Percentiles rank a stretch among this genome's conserved stretches.
Evolutionary conservation across 2,888 invertebrate genomes (phyloP).

Genomic region (Plebejus argus): DNA sequence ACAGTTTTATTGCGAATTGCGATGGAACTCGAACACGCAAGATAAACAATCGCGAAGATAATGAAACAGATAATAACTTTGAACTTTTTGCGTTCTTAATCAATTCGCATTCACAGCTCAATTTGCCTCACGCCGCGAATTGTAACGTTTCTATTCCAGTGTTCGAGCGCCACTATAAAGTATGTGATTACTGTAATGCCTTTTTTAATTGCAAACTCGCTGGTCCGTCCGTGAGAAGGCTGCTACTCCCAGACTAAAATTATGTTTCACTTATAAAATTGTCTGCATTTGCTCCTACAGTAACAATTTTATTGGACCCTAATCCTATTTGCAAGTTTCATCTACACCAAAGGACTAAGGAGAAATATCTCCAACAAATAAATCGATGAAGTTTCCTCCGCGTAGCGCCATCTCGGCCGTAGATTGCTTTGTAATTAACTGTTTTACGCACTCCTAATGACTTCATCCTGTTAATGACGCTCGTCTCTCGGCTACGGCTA

Average conservation of each 20-base stretch:
- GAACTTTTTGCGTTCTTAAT: constrained; percentile 56
- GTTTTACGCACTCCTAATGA: constrained; percentile 77
- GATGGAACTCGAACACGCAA: constrained; percentile 47
- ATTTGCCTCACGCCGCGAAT: constrained; percentile 33
- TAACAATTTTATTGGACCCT: neutral
- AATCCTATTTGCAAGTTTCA: neutral
- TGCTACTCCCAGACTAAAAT: neutral
- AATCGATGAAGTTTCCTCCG: constrained; percentile 37
- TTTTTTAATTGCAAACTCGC: neutral
- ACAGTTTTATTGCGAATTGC: constrained; percentile 42
- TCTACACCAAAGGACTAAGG: neutral
- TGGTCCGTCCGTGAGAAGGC: neutral
- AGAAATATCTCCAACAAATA: neutral
- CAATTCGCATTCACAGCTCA: constrained; percentile 48
- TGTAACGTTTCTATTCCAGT: constrained; percentile 30
- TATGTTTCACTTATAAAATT: neutral
- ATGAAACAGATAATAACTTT: constrained; percentile 52
- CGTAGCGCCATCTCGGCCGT: constrained; percentile 52
- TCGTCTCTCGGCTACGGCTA: constrained; percentile 51
- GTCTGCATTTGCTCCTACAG: neutral
- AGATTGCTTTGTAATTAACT: constrained; percentile 72
- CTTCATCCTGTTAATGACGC: constrained; percentile 76
- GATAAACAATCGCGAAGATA: constrained; percentile 48
- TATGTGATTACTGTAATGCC: constrained; percentile 17
- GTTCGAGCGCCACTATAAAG: neutral